Conservation (phyloP, 2,888 invertebrate genomes). For the Drosophila testacea region DNA sequence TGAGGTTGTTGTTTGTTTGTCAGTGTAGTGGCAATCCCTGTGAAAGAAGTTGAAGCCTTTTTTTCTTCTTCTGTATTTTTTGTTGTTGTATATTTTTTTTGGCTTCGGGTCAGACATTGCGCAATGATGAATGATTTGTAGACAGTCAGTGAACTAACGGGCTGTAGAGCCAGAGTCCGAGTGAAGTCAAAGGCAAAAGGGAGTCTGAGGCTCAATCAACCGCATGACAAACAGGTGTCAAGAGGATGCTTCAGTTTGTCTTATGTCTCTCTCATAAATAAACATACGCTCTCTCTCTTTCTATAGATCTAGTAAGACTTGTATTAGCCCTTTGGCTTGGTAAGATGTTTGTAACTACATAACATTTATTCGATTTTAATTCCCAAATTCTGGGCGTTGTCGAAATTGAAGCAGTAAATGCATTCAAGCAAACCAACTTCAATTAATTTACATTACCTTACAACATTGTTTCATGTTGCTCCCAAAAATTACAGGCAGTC, state of each 20-base stretch:
- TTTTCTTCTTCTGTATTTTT: conserved; percentile 12
- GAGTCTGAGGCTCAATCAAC: conserved; percentile 13
- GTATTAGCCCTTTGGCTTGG: not conserved
- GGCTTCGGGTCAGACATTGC: conserved; percentile 56
- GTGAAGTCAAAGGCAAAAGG: not conserved
- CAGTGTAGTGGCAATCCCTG: conserved; percentile 18
- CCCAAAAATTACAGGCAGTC: conserved; percentile 44
- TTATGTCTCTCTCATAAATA: conserved; percentile 6
- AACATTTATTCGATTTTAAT: conserved; percentile 72
- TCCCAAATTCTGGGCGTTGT: conserved; percentile 52
- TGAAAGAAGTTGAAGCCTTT: conserved; percentile 50
- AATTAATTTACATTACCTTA: conserved; percentile 75
- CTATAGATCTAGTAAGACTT: not conserved
- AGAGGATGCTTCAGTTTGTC: conserved; percentile 51
- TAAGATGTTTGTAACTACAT: not conserved
- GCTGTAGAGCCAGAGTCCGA: not conserved
- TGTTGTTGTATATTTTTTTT: conserved; percentile 55
- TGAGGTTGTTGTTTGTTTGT: conserved; percentile 46
- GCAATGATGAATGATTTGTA: conserved; percentile 81
- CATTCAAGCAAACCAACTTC: conserved; percentile 29
- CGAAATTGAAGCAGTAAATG: conserved; percentile 54
- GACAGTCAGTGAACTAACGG: conserved; percentile 51
- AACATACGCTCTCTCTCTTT: not conserved
- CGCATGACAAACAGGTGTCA: conserved; percentile 80
- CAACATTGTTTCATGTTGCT: conserved; percentile 54